Percentiles rank a stretch among this genome's conserved stretches.
Conservation (phyloP, 2,888 invertebrate species). For the Pinctada fucata region DNA sequence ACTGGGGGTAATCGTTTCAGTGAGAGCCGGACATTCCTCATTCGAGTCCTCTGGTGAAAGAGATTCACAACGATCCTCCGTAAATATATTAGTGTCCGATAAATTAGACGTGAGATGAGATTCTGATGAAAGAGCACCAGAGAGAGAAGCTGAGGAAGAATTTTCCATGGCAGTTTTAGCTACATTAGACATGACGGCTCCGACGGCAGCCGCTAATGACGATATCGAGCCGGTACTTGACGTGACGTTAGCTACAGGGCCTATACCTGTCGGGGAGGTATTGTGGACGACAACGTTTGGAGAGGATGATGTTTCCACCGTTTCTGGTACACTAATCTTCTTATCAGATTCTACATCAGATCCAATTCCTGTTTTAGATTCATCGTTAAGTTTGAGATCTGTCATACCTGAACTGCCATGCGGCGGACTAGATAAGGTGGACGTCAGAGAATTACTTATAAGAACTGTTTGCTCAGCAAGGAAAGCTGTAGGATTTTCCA, state of each 20-base stretch:
- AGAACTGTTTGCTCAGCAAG: constrained; percentile 93
- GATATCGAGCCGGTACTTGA: constrained; percentile 10
- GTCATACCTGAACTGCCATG: constrained; percentile 21
- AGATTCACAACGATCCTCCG: constrained; percentile 41
- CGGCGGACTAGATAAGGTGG: constrained; percentile 51
- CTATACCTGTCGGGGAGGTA: constrained; percentile 6
- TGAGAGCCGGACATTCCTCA: constrained; percentile 30
- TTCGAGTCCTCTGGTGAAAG: constrained; percentile 38
- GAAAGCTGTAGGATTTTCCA: constrained; percentile 94
- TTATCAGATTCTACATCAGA: constrained; percentile 24
- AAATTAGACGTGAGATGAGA: constrained; percentile 21
- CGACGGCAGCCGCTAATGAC: constrained; percentile 20
- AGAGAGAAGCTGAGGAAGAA: not conserved
- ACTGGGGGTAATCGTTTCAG: constrained; percentile 39
- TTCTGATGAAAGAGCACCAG: constrained; percentile 15
- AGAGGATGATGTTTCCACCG: constrained; percentile 6
- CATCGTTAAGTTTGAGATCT: constrained; percentile 29
- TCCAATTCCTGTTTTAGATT: constrained; percentile 14
- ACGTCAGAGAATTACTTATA: constrained; percentile 76
- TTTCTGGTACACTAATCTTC: constrained; percentile 22
- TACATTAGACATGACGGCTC: constrained; percentile 20
- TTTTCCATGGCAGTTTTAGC: not conserved
- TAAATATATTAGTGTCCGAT: constrained; percentile 36
- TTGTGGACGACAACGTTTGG: constrained; percentile 26
- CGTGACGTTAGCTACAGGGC: not conserved